Evolutionary conservation across 2,888 invertebrate species (phyloP).

Genomic region (Oligia strigilis): DNA sequence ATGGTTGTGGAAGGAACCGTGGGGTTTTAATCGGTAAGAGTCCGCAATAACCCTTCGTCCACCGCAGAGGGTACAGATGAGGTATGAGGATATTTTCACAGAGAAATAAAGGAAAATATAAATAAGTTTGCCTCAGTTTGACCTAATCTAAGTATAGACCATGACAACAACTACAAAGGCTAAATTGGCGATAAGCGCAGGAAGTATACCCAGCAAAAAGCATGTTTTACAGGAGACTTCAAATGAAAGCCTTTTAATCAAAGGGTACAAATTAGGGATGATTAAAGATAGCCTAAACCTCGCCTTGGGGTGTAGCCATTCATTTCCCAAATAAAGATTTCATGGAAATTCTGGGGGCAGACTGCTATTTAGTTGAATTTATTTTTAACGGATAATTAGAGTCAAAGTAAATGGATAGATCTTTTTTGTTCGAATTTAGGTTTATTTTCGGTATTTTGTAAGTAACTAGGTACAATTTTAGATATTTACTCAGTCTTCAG

Average conservation of each 20-base stretch:
- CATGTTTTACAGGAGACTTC: constrained; percentile 7
- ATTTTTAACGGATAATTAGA: constrained; percentile 24
- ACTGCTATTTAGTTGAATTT: constrained; percentile 15
- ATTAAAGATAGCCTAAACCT: constrained; percentile 39
- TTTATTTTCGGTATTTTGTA: not conserved
- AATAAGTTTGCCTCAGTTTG: not conserved
- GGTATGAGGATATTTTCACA: too few relatives aligned
- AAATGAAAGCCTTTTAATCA: constrained; percentile 21
- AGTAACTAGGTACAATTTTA: not conserved
- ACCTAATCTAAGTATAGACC: not conserved
- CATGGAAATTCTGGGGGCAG: constrained; percentile 11
- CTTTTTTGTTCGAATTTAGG: not conserved
- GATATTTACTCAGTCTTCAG: not conserved
- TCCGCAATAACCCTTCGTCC: too few relatives aligned
- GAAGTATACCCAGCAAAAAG: constrained; percentile 10
- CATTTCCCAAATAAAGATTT: constrained; percentile 28
- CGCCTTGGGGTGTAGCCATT: constrained; percentile 26
- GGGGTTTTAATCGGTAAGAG: too few relatives aligned
- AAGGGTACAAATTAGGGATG: constrained; percentile 41
- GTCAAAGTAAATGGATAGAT: constrained; percentile 16
- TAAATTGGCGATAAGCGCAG: constrained; percentile 2
- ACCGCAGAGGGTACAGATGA: too few relatives aligned
- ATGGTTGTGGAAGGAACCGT: too few relatives aligned
- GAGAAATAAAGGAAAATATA: not conserved
- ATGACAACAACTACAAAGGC: not conserved